Evolutionary conservation across 2,888 invertebrate species (phyloP).

Genomic region (Melanostoma mellinum): DNA sequence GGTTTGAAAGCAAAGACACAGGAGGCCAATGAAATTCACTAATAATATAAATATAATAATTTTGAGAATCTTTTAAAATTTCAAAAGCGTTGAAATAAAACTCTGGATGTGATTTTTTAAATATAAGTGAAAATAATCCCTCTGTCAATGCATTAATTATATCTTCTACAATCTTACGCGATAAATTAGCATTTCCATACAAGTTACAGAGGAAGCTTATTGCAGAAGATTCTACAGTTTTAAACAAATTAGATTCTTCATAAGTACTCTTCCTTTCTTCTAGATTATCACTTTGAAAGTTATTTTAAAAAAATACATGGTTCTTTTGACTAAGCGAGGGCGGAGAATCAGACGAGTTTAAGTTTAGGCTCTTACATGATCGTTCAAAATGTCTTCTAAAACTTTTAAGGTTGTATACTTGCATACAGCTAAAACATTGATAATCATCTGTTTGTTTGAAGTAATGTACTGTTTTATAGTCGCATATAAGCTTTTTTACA

Average conservation of each 20-base stretch:
- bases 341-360: background rate
- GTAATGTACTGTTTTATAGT: constrained; percentile 13
- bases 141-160: constrained; percentile 19
- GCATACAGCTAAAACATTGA: constrained; percentile 2
- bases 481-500: constrained; percentile 3
- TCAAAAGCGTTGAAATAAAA: background rate
- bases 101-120: background rate
- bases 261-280: background rate
- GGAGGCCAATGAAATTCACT: background rate
- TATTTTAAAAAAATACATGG: background rate
- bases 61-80: background rate
- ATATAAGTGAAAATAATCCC: constrained; percentile 1
- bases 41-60: background rate
- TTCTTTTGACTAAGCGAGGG: background rate
- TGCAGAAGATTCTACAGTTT: constrained; percentile 11
- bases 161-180: constrained; percentile 18
- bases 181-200: constrained; percentile 19
- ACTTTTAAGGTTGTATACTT: constrained; percentile 14
- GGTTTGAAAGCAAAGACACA: background rate
- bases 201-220: constrained; percentile 24
- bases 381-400: constrained; percentile 12
- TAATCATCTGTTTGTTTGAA: constrained; percentile 17
- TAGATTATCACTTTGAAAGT: background rate
- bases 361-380: constrained; percentile 1
- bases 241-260: constrained; percentile 7